Base-by-base conservation (phyloP, 1,140 invertebrate species). In the Rhopalosiphum maidis region DNA sequence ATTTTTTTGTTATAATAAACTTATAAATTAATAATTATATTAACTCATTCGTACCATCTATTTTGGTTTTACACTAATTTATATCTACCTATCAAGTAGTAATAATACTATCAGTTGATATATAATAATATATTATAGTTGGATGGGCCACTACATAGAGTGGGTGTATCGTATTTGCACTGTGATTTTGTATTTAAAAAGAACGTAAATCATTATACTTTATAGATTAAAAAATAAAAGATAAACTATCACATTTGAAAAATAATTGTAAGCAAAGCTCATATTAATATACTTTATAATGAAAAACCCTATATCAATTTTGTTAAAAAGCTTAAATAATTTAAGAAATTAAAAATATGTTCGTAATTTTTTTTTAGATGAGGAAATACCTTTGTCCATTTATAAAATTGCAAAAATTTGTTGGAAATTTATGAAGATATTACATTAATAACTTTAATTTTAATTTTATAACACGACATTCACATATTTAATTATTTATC, bases 91-190 rank as follows among this genome's bases (percentile, higher is more conserved):
- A n/a, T 68, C 60, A 22, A 22, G 22, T n/a, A 68, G 60, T 18
- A n/a, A 68, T n/a, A 68, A 18, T 68, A 30, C 60, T 68, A 68
- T 68, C 30, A 68, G 60, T 68, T 68, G 30, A n/a, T 30, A n/a
- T 68, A n/a, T 68, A 68, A n/a, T 68, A 68, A 68, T n/a, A n/a
- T 68, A 68, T 60, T 60, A 60, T n/a, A 68, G 60, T 68, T 68
- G 60, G 60, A 30, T 68, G 30, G 60, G 60, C 60, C 30, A 68
- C 60, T 5, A 68, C 15, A 46, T 46, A 46, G 11, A 68, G 60
- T 68, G 60, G 60, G 60, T 68, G 60, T 68, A 68, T 68, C 11
- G 60, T 68, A n/a, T 68, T 68, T 68, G 30, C 15, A 11, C 30
- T 68, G 30, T 15, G 60, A 68, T n/a, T 68, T 68, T 68, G 60